Evolutionary conservation across 2,797 vertebrate genomes (phyloP), one percentile per base, ranked within the genome.

Genomic region (Taeniopygia guttata): DNA sequence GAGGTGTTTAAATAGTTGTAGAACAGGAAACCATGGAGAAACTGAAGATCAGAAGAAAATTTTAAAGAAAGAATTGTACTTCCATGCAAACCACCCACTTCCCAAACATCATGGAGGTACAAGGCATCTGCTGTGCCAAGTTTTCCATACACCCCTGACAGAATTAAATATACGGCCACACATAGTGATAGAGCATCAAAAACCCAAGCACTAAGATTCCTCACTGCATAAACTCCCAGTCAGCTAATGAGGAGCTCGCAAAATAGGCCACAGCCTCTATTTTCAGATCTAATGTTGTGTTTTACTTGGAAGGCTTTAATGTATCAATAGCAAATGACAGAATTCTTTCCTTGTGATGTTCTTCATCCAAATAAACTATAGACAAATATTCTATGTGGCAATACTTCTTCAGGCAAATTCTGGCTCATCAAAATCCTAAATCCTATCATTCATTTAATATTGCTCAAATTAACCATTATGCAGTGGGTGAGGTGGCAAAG

Each of bases 401-500:
- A 84, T 60, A 68, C 23, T 56, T 94, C 58, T 90, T 92, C 63
- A 88, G 54, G n/a, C 42, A 94, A 73, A 94, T 93, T 93, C 45
- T 74, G 60, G 32, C 67, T 94, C 74, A 86, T 84, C 77, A 94
- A 87, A 93, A 87, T 74, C 60, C 80, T 43, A 63, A 96, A 84
- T 82, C 74, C 60, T 80, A 72, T 82, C 10, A 94, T 93, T 89
- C 58, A 77, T 70, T 89, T 90, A 94, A 80, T 89, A 84, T 94
- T 95, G 84, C 81, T 89, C 83, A 89, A 91, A 93, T 93, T 82
- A 96, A 68, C 77, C 70, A 45, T 88, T 91, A 88, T 87, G 72
- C 75, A 91, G 72, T 82, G 84, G 70, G 64, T 94, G 95, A 96
- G 95, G 95, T 96, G 95, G 86, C 93, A 87, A 91, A 94, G 91